Percentiles rank a stretch among this genome's conserved stretches.
These are phyloP conservation scores for Tyria jacobaeae DNA, from an alignment of 2,888 invertebrate species.

Conservation along the genomic window DNA sequence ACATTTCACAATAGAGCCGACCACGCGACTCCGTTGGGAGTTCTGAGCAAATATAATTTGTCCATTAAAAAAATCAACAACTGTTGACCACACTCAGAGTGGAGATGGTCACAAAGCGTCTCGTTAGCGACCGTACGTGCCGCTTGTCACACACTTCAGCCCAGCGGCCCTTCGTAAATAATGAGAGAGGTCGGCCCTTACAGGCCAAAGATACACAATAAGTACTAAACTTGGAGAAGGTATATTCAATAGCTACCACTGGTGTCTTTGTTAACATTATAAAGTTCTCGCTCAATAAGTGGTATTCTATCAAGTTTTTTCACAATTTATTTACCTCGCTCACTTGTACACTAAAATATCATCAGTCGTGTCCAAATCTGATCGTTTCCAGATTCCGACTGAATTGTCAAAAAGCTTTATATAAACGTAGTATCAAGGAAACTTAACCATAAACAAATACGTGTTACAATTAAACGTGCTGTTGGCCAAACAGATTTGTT, in stretches of 20 bases:
- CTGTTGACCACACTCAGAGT: conserved; percentile 79
- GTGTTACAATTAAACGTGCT: too few species aligned
- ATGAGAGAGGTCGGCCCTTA: conserved; percentile 80
- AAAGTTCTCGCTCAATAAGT: neutral
- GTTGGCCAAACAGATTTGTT: too few species aligned
- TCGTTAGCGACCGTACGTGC: conserved; percentile 86
- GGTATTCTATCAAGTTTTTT: neutral
- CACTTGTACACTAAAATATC: neutral
- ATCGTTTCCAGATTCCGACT: too few species aligned
- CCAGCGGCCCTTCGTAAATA: conserved; percentile 86
- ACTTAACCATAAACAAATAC: too few species aligned
- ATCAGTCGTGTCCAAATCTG: too few species aligned
- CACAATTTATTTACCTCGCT: neutral
- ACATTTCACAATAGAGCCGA: conserved; percentile 64
- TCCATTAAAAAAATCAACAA: conserved; percentile 85
- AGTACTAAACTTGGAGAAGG: conserved; percentile 60
- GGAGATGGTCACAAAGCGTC: conserved; percentile 85
- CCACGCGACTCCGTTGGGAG: conserved; percentile 69
- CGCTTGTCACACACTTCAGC: conserved; percentile 84
- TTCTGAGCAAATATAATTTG: conserved; percentile 80
- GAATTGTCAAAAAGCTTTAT: too few species aligned
- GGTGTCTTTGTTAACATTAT: conserved; percentile 2
- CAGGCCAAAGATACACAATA: conserved; percentile 54
- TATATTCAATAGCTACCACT: conserved; percentile 30
- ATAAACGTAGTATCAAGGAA: too few species aligned